Evolutionary conservation across 2,113 vertebrate species (phyloP).

Genomic region (Centropus bengalensis): DNA sequence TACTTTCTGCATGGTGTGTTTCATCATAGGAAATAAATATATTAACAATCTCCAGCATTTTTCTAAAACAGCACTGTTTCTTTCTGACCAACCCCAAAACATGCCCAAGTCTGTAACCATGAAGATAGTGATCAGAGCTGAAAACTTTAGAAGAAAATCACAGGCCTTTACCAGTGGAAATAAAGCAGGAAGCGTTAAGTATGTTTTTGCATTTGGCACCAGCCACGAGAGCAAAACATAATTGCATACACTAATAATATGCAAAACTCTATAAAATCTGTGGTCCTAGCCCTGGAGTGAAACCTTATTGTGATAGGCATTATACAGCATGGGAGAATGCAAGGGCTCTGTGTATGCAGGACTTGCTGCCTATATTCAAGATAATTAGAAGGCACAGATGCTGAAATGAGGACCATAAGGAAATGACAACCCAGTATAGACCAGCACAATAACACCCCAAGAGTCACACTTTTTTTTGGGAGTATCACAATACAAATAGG

Average conservation of each 20-base stretch:
- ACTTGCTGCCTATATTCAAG: not conserved
- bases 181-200: not conserved
- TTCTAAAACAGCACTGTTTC: not conserved
- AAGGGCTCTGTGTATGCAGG: not conserved
- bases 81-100: not conserved
- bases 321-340: fast-evolving
- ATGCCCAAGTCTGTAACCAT: not conserved
- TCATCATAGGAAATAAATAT: not conserved
- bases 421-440: not conserved
- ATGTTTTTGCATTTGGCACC: not conserved
- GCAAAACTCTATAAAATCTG: not conserved
- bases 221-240: not conserved
- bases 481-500: not conserved
- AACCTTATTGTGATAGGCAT: not conserved
- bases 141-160: not conserved
- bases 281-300: not conserved
- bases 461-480: not conserved
- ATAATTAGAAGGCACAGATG: not conserved
- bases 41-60: not conserved
- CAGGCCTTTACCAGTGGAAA: not conserved
- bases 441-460: not conserved
- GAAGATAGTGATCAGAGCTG: not conserved
- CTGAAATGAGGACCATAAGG: not conserved
- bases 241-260: not conserved
- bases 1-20: not conserved